Evolutionary conservation across 2,113 vertebrate species (phyloP).

Genomic region (Bufo gargarizans): DNA sequence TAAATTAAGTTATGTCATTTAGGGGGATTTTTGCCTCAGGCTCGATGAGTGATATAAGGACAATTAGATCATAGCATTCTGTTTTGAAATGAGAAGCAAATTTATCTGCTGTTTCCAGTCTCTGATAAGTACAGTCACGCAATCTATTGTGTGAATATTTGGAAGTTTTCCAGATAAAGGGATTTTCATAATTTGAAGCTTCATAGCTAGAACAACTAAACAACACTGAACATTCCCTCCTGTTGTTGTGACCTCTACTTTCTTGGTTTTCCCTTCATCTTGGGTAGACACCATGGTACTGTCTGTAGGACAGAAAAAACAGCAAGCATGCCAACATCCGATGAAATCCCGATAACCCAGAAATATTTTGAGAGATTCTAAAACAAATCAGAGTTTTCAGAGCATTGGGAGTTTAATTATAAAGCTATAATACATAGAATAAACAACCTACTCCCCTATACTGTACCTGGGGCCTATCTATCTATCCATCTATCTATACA

Average conservation of each 20-base stretch:
- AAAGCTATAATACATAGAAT: too few species aligned
- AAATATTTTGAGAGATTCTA: not conserved
- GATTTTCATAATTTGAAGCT: slow-evolving; percentile 18
- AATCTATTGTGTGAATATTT: slow-evolving; percentile 18
- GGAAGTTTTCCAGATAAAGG: slow-evolving; percentile 24
- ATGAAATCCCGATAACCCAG: not conserved
- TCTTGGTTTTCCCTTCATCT: not conserved
- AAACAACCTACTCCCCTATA: too few species aligned
- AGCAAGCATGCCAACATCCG: not conserved
- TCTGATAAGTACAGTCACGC: slow-evolving; percentile 25
- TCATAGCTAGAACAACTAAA: slow-evolving; percentile 12
- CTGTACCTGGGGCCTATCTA: too few species aligned
- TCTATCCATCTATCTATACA: too few species aligned
- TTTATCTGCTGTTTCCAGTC: slow-evolving; percentile 22
- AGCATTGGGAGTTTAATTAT: too few species aligned
- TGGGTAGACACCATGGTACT: not conserved
- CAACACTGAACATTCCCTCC: not conserved
- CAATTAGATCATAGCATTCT: slow-evolving; percentile 9
- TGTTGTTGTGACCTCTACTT: not conserved
- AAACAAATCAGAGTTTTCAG: not conserved
- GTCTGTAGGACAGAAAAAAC: not conserved
- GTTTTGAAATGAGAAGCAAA: slow-evolving; percentile 1
- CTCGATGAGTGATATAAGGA: not conserved
- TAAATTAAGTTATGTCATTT: not conserved
- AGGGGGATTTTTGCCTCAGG: not conserved